A percentile compares a stretch with the other conserved stretches of the same genome.
Evolutionary conservation across 2,888 invertebrate genomes (phyloP).

Genomic region (Lepidocyrtinus sp.): DNA sequence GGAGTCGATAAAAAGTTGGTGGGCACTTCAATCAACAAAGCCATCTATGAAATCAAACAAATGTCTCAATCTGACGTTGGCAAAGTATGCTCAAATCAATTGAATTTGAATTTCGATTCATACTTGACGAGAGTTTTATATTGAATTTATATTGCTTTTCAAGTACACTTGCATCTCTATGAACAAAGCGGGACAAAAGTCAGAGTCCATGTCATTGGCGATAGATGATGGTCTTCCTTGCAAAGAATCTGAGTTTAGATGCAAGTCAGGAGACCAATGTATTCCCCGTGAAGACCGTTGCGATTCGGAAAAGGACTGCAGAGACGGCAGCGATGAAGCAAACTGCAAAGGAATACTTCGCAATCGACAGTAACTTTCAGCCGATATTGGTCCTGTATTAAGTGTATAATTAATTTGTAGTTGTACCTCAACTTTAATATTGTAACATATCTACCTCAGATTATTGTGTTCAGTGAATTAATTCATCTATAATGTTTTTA

Average conservation of each 20-base stretch:
- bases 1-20: conserved; percentile 56
- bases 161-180: conserved; percentile 57
- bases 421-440: background rate
- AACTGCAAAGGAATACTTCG: conserved; percentile 52
- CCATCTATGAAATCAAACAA: conserved; percentile 56
- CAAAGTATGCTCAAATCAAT: conserved; percentile 20
- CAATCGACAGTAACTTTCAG: background rate
- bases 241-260: conserved; percentile 56
- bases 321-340: conserved; percentile 61
- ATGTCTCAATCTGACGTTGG: conserved; percentile 59
- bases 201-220: conserved; percentile 55
- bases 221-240: conserved; percentile 61
- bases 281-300: conserved; percentile 62
- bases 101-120: background rate
- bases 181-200: conserved; percentile 46
- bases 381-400: background rate
- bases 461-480: conserved; percentile 7
- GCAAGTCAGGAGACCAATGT: conserved; percentile 65
- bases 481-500: background rate
- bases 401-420: background rate
- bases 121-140: background rate
- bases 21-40: conserved; percentile 36
- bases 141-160: background rate
- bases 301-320: conserved; percentile 60
- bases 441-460: conserved; percentile 4